phyloP scores from a whole-genome alignment of 2,797 vertebrate species.

The Onychomys arenicola region DNA sequence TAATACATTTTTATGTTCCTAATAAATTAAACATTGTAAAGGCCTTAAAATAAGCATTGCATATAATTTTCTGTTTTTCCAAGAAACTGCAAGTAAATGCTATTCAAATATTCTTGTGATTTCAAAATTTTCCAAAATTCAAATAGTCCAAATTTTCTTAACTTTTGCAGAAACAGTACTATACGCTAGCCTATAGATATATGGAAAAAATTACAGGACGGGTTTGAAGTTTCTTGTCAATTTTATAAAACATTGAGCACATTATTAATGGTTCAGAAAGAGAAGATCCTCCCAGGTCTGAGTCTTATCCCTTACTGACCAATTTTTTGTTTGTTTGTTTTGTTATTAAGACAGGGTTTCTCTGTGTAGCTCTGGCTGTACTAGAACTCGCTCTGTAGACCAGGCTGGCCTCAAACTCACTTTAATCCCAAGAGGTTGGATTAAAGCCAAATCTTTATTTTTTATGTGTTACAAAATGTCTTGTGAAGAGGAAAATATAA shows the following conservation, averaged over 20 bases:
- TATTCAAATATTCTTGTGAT: slow-evolving; percentile 36
- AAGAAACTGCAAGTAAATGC: slow-evolving; percentile 7
- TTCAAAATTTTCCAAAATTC: slow-evolving; percentile 55
- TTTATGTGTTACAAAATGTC: neutral
- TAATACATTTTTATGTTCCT: slow-evolving; percentile 76
- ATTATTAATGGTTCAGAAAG: slow-evolving; percentile 10
- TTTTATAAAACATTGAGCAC: neutral
- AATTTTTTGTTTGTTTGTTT: neutral
- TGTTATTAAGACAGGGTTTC: neutral
- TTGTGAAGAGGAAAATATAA: neutral
- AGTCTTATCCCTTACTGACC: neutral
- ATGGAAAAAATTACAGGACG: neutral
- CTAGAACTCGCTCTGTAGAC: neutral
- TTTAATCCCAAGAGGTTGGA: neutral
- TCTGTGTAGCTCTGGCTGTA: no score
- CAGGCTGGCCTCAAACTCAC: neutral
- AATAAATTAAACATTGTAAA: slow-evolving; percentile 72
- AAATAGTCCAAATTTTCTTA: slow-evolving; percentile 23
- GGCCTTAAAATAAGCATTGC: slow-evolving; percentile 64
- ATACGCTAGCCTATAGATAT: neutral
- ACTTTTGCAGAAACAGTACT: slow-evolving; percentile 43
- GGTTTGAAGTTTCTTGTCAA: slow-evolving; percentile 25
- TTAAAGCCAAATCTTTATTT: neutral
- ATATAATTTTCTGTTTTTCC: slow-evolving; percentile 59
- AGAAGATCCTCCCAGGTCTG: neutral